Conservation (phyloP, 2,888 invertebrate species). For the Latrodectus elegans region DNA sequence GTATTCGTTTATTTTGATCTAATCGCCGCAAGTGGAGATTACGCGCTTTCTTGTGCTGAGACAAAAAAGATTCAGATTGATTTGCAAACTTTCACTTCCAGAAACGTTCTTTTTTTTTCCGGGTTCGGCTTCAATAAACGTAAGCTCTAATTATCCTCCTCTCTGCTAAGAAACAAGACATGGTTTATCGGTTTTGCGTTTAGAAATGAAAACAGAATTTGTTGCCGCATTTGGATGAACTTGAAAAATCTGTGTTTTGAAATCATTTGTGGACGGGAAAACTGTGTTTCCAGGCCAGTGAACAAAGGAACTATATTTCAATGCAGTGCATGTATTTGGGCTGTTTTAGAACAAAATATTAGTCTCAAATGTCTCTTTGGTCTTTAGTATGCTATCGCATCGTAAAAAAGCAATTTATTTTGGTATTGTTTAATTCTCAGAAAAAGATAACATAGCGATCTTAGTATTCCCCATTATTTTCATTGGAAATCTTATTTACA, state of each 20-base stretch:
- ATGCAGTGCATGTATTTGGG: not conserved
- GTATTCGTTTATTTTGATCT: not conserved
- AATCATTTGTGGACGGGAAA: not conserved
- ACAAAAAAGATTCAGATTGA: not conserved
- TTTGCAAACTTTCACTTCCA: slow-evolving; percentile 30
- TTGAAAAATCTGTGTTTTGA: not conserved
- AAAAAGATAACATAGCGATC: no score
- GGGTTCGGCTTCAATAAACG: slow-evolving; percentile 52
- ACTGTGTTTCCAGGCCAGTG: not conserved
- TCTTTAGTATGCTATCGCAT: no score
- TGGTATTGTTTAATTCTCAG: no score
- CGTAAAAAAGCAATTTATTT: no score
- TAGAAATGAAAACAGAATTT: not conserved
- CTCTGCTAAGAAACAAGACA: slow-evolving; percentile 26
- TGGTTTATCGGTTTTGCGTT: slow-evolving; percentile 4
- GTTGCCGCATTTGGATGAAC: slow-evolving; percentile 2
- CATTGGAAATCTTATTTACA: no score
- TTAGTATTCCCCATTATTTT: no score
- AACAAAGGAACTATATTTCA: not conserved
- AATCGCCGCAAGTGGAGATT: not conserved
- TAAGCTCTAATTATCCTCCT: slow-evolving; percentile 54
- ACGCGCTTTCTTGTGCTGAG: not conserved
- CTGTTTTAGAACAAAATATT: no score
- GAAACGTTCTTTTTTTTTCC: slow-evolving; percentile 16
- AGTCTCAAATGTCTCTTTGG: no score